Evolutionary conservation across 1,140 invertebrate genomes (phyloP), one percentile per base, ranked within the genome.

Genomic region (Atta texana): DNA sequence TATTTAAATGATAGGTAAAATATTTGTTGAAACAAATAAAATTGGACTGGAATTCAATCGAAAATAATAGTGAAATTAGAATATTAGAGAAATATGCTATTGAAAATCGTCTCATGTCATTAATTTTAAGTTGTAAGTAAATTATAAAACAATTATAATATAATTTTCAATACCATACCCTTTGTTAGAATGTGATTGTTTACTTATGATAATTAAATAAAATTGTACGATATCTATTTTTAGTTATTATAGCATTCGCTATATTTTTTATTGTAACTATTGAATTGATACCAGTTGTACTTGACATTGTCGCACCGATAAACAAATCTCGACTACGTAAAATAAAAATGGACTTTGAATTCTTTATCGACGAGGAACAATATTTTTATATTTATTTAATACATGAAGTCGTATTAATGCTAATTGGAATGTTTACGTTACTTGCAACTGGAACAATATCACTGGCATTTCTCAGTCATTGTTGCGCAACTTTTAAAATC

Each of bases 401-500:
- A 39, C 6, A 55, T 18, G 61, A 64, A 31, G 49, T 55, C 3
- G 10, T 59, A 14, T 1, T 44, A 24, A 0, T 61, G 6, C 0
- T 28, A 24, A 34, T 53, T n/a, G 75, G 64, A 24, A 16, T 88
- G 7, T 71, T 66, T 3, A 51, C 87, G 3, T 59, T 91, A 21
- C 61, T 89, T 59, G 82, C 87, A 1, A 80, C 86, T 6, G 91
- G 89, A 31, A 31, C 31, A 31, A 0, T 31, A 82, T 64, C 86
- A 1, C 31, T 91, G 59, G 71, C 63, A 24, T 88, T 87, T 14
- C 76, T 89, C 5, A 81, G 85, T 24, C 87, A 91, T 63, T 68
- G 68, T 51, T 92, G 90, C 31, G 87, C 86, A 39, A 82, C 88
- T 51, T 87, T 82, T 28, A 82, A 72, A 18, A 87, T 92, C 12